phyloP scores from a whole-genome alignment of 1,140 invertebrate species.

The Euschistus heros region DNA sequence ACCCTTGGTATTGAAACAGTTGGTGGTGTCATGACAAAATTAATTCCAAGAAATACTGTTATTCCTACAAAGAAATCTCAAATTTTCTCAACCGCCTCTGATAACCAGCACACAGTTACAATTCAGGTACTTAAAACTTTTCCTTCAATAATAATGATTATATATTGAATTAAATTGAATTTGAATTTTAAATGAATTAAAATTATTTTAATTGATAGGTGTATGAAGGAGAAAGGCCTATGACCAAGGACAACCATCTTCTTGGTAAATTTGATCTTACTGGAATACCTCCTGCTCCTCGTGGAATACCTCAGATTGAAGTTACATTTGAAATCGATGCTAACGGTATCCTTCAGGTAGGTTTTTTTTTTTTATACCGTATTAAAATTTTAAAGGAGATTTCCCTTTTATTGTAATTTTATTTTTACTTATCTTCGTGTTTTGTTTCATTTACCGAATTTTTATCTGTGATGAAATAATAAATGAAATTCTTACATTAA shows the following conservation, averaged over 20 bases:
- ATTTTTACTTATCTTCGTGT: too few species aligned
- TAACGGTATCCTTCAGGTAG: constrained; percentile 83
- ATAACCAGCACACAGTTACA: constrained; percentile 98
- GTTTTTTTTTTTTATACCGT: not conserved
- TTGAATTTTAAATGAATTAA: not conserved
- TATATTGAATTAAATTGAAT: not conserved
- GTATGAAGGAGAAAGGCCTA: constrained; percentile 94
- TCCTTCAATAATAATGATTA: not conserved
- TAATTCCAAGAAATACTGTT: constrained; percentile 95
- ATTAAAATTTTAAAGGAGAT: too few species aligned
- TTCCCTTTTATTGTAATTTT: too few species aligned
- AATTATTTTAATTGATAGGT: constrained; percentile 46
- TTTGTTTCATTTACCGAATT: too few species aligned
- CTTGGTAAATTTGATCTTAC: constrained; percentile 97
- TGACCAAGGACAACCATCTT: constrained; percentile 99
- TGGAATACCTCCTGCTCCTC: constrained; percentile 92
- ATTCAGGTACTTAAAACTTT: constrained; percentile 53
- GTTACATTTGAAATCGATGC: constrained; percentile 99
- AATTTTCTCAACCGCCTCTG: constrained; percentile 97
- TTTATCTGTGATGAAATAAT: too few species aligned
- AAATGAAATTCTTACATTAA: too few species aligned
- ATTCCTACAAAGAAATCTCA: constrained; percentile 99
- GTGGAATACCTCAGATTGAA: constrained; percentile 98
- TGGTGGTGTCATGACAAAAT: constrained; percentile 98
- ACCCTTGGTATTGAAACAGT: constrained; percentile 99